Base-by-base conservation (phyloP, 1,140 invertebrate species). In the Leucophenga varia region DNA sequence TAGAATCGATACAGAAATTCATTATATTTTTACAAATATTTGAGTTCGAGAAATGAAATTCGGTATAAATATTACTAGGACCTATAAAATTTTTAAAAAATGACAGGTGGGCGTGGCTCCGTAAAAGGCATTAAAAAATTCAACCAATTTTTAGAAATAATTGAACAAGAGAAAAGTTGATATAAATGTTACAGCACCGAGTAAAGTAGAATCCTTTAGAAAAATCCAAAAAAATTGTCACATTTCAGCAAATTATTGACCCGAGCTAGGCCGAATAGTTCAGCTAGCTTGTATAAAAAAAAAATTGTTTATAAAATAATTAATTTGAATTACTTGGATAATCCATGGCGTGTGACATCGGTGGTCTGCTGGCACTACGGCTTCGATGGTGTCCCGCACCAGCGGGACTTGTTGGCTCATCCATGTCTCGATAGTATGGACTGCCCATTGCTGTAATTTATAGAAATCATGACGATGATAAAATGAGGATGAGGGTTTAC, bases 321-420 rank as follows among this genome's bases (percentile, higher is more conserved):
- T 25, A 25, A 25, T 25, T 25, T 17, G 12, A 50, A 45, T 70
- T 74, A 75, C 73, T 70, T 69, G 73, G 73, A 72, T 75, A 75
- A 58, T 75, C 73, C 56, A 80, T 77, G 40, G 79, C 72, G 49
- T 77, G 76, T 57, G 76, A 76, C 58, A 77, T 76, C 58, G 76
- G 73, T 61, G 81, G 80, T 72, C 80, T 79, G 55, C 75, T 77
- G 64, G 80, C 82, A 77, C 80, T 81, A 69, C 75, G 77, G 73
- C 84, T 83, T 77, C 79, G 77, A 79, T 83, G 75, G 75, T 85
- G 79, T 39, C 83, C 82, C 49, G 84, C 79, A 67, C 85, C 83
- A 57, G 85, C 83, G 54, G 86, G 86, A 77, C 86, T 88, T 48
- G 79, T 84, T 53, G 86, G 79, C 57, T 88, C 86, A 67, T 89